Evolutionary conservation across 2,888 invertebrate genomes (phyloP).

Genomic region (Sylvicola fuscatus): DNA sequence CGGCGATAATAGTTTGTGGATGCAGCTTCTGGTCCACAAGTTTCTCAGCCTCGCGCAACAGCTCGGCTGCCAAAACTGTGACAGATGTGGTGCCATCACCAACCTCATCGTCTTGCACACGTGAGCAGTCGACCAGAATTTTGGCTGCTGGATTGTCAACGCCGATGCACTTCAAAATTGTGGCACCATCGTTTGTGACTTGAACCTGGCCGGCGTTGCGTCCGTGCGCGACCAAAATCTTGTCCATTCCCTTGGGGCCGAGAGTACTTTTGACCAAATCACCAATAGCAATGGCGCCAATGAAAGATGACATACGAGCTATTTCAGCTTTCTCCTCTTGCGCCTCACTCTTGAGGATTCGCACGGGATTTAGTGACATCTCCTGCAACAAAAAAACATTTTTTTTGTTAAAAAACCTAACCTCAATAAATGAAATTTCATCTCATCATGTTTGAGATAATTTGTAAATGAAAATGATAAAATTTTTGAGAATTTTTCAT

Average conservation of each 20-base stretch:
- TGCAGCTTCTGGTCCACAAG: constrained; percentile 86
- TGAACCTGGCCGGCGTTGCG: constrained; percentile 68
- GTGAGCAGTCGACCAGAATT: constrained; percentile 95
- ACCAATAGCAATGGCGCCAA: constrained; percentile 97
- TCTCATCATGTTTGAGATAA: too few relatives aligned
- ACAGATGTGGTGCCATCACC: constrained; percentile 99
- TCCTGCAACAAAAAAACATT: constrained; percentile 24
- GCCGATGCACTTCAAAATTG: constrained; percentile 87
- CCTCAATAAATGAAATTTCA: too few relatives aligned
- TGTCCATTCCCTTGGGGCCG: constrained; percentile 98
- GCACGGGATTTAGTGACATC: constrained; percentile 81
- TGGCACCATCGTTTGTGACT: constrained; percentile 98
- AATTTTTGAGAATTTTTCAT: too few relatives aligned
- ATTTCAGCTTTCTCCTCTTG: constrained; percentile 96
- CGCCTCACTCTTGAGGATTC: constrained; percentile 87
- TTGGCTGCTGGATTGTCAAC: constrained; percentile 99
- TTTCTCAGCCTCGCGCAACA: constrained; percentile 88
- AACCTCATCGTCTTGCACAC: constrained; percentile 97
- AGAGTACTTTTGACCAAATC: constrained; percentile 96
- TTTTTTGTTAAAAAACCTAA: too few relatives aligned
- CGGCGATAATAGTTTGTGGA: constrained; percentile 92
- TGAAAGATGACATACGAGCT: constrained; percentile 92
- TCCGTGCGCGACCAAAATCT: constrained; percentile 64
- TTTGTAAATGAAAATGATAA: too few relatives aligned
- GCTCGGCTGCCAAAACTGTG: constrained; percentile 75